These are phyloP conservation scores for Parnassius apollo DNA, from an alignment of 2,888 invertebrate species.

Conservation along the genomic window DNA sequence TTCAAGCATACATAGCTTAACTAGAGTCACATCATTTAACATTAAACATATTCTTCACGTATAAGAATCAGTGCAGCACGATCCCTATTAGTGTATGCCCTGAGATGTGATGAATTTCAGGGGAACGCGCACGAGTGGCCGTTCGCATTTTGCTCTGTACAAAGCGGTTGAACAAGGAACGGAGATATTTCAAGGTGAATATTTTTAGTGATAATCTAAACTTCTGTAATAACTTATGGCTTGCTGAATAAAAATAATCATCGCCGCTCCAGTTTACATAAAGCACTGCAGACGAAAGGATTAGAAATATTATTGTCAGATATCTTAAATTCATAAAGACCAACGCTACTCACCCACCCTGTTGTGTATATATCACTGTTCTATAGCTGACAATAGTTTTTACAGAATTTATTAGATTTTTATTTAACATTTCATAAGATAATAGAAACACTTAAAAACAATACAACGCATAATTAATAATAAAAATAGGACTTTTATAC, in stretches of 20 bases:
- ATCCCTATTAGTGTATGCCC: too few relatives aligned
- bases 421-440: conserved; percentile 6
- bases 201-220: too few relatives aligned
- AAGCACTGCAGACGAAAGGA: conserved; percentile 46
- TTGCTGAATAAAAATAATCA: conserved; percentile 6
- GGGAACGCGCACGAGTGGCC: too few relatives aligned
- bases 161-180: too few relatives aligned
- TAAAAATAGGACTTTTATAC: neutral
- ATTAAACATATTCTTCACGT: too few relatives aligned
- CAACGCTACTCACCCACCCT: conserved; percentile 51
- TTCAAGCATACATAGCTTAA: too few relatives aligned
- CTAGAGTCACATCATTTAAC: too few relatives aligned
- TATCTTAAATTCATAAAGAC: conserved; percentile 70
- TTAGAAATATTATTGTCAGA: conserved; percentile 75
- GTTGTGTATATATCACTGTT: conserved; percentile 57
- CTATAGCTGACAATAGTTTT: conserved; percentile 32
- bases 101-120: too few relatives aligned
- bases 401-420: conserved; percentile 15
- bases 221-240: neutral
- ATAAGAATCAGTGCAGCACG: too few relatives aligned
- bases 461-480: conserved; percentile 17
- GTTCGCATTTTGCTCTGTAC: too few relatives aligned
- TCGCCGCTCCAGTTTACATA: conserved; percentile 31
- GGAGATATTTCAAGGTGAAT: too few relatives aligned
- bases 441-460: conserved; percentile 6